Percentiles rank a stretch among this genome's conserved stretches.
phyloP scores from a whole-genome alignment of 2,888 invertebrate genomes.

The Zaprionus bogoriensis region DNA sequence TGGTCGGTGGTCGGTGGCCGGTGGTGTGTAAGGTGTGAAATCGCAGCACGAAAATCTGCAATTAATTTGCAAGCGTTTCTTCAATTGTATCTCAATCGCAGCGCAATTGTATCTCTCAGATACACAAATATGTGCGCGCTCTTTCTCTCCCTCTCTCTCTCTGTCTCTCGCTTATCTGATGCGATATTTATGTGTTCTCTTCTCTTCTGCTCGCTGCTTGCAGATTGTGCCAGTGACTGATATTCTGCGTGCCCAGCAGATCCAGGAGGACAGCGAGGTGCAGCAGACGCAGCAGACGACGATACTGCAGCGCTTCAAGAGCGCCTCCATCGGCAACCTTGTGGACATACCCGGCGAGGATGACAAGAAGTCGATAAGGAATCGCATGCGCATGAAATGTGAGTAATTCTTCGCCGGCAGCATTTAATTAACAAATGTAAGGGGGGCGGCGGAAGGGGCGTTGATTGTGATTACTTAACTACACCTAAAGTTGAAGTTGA shows the following conservation, averaged over 20 bases:
- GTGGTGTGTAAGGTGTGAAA: no score
- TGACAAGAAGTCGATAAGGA: conserved; percentile 81
- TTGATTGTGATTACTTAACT: no score
- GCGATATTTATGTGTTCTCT: conserved; percentile 37
- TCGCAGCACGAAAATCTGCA: conserved; percentile 55
- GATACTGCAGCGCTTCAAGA: conserved; percentile 78
- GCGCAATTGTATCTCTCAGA: not conserved
- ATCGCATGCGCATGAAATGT: conserved; percentile 79
- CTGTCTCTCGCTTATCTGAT: not conserved
- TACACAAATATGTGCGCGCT: conserved; percentile 1
- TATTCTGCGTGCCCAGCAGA: conserved; percentile 79
- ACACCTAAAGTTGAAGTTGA: no score
- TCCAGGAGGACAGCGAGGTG: conserved; percentile 75
- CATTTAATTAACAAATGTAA: no score
- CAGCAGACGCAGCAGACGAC: conserved; percentile 65
- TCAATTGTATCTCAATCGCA: conserved; percentile 48
- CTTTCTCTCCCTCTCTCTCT: not conserved
- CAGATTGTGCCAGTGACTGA: conserved; percentile 81
- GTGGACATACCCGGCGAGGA: conserved; percentile 78
- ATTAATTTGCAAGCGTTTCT: conserved; percentile 58
- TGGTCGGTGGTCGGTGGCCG: no score
- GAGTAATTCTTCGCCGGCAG: no score
- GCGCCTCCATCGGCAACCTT: conserved; percentile 80
- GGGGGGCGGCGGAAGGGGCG: no score
- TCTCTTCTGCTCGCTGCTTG: conserved; percentile 35